Evolutionary conservation across 2,888 invertebrate species (phyloP).

Genomic region (Drosophila incognita): DNA sequence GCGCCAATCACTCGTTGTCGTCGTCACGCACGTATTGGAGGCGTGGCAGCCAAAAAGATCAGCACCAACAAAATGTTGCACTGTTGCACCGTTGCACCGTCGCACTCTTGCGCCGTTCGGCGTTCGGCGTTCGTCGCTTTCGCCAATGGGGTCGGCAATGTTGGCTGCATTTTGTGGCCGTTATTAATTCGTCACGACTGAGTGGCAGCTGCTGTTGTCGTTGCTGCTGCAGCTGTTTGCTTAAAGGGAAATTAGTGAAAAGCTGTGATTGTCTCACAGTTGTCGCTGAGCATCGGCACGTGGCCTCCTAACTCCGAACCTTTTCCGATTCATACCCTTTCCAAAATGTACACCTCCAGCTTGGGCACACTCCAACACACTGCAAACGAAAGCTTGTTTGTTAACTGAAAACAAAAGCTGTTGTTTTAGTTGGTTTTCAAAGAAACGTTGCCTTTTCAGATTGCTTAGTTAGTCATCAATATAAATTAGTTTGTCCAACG

Average conservation of each 20-base stretch:
- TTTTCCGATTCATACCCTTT: constrained; percentile 27
- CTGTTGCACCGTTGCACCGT: constrained; percentile 3
- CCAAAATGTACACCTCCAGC: not conserved
- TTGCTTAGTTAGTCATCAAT: not conserved
- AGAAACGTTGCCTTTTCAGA: not conserved
- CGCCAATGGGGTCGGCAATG: constrained; percentile 58
- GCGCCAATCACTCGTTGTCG: constrained; percentile 35
- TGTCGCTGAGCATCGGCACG: constrained; percentile 40
- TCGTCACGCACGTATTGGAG: constrained; percentile 46
- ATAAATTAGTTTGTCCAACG: not conserved
- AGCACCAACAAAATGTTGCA: constrained; percentile 7
- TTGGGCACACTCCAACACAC: not conserved
- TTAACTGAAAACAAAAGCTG: not conserved
- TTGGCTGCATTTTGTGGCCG: constrained; percentile 46
- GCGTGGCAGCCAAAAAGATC: constrained; percentile 41
- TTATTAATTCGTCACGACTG: constrained; percentile 80
- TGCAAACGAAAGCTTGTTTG: not conserved
- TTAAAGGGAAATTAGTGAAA: constrained; percentile 76
- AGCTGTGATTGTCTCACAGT: constrained; percentile 65
- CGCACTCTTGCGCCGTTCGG: constrained; percentile 3
- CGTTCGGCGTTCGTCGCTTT: constrained; percentile 48
- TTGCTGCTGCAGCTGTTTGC: constrained; percentile 56
- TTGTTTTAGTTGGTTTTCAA: not conserved
- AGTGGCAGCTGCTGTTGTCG: constrained; percentile 55
- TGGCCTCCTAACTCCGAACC: constrained; percentile 25